Conservation (phyloP, 2,113 vertebrate genomes). For the Pterocles gutturalis region DNA sequence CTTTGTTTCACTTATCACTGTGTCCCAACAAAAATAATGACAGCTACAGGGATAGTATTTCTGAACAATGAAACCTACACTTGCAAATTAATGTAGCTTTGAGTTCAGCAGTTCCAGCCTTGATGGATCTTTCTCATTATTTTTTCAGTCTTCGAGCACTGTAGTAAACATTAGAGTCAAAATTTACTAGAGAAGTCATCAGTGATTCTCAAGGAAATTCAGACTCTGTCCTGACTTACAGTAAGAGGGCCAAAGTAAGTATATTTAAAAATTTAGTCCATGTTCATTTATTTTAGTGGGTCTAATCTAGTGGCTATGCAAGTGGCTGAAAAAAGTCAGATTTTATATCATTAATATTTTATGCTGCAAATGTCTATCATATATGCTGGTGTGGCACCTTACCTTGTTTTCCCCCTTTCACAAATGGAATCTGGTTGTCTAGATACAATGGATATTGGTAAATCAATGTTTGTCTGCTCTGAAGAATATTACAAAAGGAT, state of each 20-base stretch:
- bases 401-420: neutral
- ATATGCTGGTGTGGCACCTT: neutral
- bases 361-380: neutral
- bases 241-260: neutral
- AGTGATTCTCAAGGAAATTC: neutral
- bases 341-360: neutral
- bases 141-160: neutral
- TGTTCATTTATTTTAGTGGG: neutral
- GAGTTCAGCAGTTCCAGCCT: neutral
- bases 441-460: neutral
- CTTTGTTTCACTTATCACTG: neutral
- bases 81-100: neutral
- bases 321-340: neutral
- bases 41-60: neutral
- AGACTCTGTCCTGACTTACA: neutral
- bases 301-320: neutral
- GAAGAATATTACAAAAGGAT: neutral
- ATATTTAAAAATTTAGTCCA: neutral
- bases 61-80: neutral
- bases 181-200: neutral
- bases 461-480: neutral
- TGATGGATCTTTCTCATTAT: neutral
- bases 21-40: neutral
- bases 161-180: neutral
- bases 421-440: neutral